Base-by-base conservation (phyloP, 2,113 vertebrate species). In the Ariopsis seemanni region DNA sequence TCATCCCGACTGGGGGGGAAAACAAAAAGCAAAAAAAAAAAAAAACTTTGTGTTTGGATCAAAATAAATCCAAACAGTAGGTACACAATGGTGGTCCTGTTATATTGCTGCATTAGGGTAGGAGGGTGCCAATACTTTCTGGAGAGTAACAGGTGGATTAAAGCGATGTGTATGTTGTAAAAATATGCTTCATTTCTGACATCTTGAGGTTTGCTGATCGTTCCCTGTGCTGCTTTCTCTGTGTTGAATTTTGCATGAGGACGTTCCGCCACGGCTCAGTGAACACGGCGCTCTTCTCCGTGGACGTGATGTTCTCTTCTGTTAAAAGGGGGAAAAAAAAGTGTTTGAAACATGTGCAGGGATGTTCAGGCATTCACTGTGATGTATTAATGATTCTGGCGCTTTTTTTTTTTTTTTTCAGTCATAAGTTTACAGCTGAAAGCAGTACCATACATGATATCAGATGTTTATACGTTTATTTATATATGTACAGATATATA, bases 241-340 rank as follows among this genome's bases (percentile, higher is more conserved):
- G 55, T 53, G 75, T 81, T 88, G 77, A 89, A 90, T 90, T 84
- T 88, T 88, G 82, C 17, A 86, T 86, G 84, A 89, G 75, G 72
- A 50, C 25, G 74, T 91, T 89, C 88, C 30, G 75, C 27, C 80
- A 86, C 52, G 90, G 62, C 69, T 83, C 71, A 86, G 67, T 14
- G 34, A 20, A 87, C 22, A 27, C 30, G 5, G 7, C 57, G 7
- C 79, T 58, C n/a, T 58, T 17, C 2, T 69, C 67, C 2, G n/a
- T n/a, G 25, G 4, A 67, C 5, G 1, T 1, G 11, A 42, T 8
- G 15, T 20, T 20, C 30, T 2, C 69, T 48, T 20, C 71, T 71
- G 8, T 65, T 27, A 65, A n/a, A 65, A n/a, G 42, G 42, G 42
- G 42, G 42, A 3, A 65, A 11, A 11, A 5, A 18, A 7, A 2